phyloP scores from a whole-genome alignment of 2,113 vertebrate genomes.

The Thamnophis sirtalis region DNA sequence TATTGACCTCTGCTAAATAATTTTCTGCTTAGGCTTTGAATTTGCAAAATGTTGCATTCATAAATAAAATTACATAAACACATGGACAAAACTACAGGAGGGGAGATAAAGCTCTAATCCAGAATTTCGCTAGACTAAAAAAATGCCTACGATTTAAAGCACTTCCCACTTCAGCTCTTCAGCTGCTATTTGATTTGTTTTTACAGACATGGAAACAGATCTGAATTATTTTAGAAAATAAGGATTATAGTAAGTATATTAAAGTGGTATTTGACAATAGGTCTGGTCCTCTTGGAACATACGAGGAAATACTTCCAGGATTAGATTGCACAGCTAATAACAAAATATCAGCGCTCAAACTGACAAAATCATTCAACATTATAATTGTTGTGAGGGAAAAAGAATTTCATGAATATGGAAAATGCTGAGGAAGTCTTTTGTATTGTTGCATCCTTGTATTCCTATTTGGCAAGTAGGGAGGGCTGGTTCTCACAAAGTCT shows the following conservation, averaged over 20 bases:
- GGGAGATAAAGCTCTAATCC: slow-evolving; percentile 37
- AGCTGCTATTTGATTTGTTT: slow-evolving; percentile 54
- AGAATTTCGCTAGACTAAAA: background rate
- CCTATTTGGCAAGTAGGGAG: background rate
- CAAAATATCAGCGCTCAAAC: slow-evolving; percentile 49
- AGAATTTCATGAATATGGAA: background rate
- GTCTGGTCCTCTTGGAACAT: background rate
- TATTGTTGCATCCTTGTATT: background rate
- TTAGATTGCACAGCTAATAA: background rate
- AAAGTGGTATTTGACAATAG: background rate
- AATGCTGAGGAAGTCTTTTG: background rate
- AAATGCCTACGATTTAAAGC: slow-evolving; percentile 18
- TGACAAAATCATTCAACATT: background rate
- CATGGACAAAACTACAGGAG: slow-evolving; percentile 8
- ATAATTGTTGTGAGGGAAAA: background rate
- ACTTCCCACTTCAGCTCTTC: slow-evolving; percentile 37
- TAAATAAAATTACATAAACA: background rate
- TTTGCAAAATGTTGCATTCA: slow-evolving; percentile 21
- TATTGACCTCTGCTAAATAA: background rate
- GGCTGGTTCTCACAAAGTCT: background rate
- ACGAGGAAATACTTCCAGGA: background rate
- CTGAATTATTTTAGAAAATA: background rate
- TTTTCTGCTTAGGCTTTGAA: slow-evolving; percentile 27
- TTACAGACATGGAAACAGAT: background rate
- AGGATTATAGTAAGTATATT: background rate